phyloP scores from a whole-genome alignment of 2,888 invertebrate species.

The Onchidella celtica region DNA sequence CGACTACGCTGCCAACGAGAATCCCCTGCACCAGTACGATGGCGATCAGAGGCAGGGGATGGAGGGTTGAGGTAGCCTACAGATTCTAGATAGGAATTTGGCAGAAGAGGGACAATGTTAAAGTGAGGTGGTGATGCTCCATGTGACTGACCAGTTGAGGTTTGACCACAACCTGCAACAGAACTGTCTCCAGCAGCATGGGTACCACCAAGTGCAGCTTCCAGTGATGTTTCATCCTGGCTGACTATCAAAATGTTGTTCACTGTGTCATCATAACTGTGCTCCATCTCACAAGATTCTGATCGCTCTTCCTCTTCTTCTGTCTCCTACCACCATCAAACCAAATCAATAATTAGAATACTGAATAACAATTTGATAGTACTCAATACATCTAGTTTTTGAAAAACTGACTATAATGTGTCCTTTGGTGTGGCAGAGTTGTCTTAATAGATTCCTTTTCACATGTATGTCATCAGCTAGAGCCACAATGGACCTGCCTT shows the following conservation, averaged over 20 bases:
- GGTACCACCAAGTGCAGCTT: constrained; percentile 23
- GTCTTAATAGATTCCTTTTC: too few relatives aligned
- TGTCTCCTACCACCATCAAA: constrained; percentile 27
- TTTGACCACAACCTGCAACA: neutral
- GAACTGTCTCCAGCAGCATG: constrained; percentile 1
- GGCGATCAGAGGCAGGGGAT: constrained; percentile 4
- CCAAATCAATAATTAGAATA: neutral
- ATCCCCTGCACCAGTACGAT: constrained; percentile 1
- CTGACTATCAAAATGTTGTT: constrained; percentile 58
- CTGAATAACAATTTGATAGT: neutral
- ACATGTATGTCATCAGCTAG: too few relatives aligned
- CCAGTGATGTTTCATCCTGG: constrained; percentile 53
- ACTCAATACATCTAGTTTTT: neutral
- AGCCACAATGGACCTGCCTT: too few relatives aligned
- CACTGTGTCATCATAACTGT: constrained; percentile 72
- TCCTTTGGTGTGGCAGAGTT: too few relatives aligned
- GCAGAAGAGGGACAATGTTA: constrained; percentile 47
- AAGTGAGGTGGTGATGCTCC: constrained; percentile 21
- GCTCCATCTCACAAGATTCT: constrained; percentile 63
- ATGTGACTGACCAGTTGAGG: neutral
- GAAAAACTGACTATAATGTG: neutral
- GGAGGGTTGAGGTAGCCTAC: neutral
- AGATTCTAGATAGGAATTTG: constrained; percentile 44
- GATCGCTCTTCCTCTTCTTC: constrained; percentile 51
- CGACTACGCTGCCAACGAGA: constrained; percentile 22